Conservation (phyloP, 2,797 vertebrate species). For the Pseudochirops cupreus region DNA sequence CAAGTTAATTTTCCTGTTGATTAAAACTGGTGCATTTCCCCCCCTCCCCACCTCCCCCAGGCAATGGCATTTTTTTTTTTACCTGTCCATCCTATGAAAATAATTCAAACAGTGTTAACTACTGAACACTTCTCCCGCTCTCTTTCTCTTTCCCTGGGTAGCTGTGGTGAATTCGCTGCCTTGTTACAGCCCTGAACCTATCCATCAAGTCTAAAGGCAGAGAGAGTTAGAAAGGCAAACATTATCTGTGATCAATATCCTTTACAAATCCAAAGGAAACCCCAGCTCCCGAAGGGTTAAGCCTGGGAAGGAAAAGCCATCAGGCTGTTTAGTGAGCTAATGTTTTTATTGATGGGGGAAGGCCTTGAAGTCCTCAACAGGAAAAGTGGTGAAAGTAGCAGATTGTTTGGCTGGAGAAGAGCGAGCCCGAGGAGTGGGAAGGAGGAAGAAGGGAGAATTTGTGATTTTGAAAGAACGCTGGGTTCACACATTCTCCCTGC, state of each 20-base stretch:
- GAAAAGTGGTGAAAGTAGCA: slow-evolving; percentile 81
- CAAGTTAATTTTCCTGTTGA: background rate
- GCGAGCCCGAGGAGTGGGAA: slow-evolving; percentile 16
- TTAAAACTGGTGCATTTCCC: background rate
- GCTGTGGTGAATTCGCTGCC: slow-evolving; percentile 79
- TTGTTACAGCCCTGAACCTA: slow-evolving; percentile 80
- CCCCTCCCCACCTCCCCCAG: background rate
- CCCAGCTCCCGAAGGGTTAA: slow-evolving; percentile 90
- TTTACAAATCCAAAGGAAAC: slow-evolving; percentile 90
- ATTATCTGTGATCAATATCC: slow-evolving; percentile 89
- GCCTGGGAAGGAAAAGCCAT: slow-evolving; percentile 88
- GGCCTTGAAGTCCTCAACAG: slow-evolving; percentile 84
- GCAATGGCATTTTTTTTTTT: background rate
- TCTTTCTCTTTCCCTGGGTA: slow-evolving; percentile 64
- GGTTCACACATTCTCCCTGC: background rate
- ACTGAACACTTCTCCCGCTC: slow-evolving; percentile 43
- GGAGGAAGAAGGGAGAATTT: slow-evolving; percentile 26
- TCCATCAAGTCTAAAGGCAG: slow-evolving; percentile 83
- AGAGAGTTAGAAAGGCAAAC: slow-evolving; percentile 86
- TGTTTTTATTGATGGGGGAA: slow-evolving; percentile 87
- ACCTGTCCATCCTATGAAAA: slow-evolving; percentile 45
- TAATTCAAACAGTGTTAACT: background rate
- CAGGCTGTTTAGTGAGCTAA: slow-evolving; percentile 86
- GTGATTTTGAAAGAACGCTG: background rate
- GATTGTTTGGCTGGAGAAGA: slow-evolving; percentile 71